These are phyloP conservation scores for Phrynosoma platyrhinos DNA, from an alignment of 2,113 vertebrate genomes.

Conservation along the genomic window DNA sequence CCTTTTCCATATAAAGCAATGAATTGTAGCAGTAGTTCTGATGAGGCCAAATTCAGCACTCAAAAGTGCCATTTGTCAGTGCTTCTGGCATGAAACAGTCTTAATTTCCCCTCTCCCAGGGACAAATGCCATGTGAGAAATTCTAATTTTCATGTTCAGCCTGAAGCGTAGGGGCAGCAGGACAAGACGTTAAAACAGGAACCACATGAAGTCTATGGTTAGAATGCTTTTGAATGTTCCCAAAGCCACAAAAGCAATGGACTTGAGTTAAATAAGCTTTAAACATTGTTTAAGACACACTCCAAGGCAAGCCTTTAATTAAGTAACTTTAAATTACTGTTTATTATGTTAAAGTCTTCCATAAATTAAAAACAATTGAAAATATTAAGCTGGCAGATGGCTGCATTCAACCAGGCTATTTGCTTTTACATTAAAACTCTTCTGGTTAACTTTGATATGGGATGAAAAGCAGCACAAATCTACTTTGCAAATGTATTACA, in stretches of 20 bases:
- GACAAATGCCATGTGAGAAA: background rate
- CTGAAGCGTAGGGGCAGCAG: background rate
- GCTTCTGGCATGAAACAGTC: background rate
- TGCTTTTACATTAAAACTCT: slow-evolving; percentile 7
- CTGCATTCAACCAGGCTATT: slow-evolving; percentile 34
- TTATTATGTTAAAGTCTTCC: slow-evolving; percentile 41
- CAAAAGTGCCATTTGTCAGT: background rate
- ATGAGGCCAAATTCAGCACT: background rate
- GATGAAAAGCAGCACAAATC: slow-evolving; percentile 39
- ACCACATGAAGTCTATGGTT: background rate
- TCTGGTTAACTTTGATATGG: slow-evolving; percentile 3
- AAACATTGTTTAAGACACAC: background rate
- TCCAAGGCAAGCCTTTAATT: slow-evolving; percentile 22
- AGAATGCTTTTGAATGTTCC: background rate
- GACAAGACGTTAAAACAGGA: background rate
- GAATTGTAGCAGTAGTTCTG: background rate
- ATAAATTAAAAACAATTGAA: slow-evolving; percentile 47
- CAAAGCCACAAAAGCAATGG: background rate
- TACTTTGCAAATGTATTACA: slow-evolving; percentile 1
- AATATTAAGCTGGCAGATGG: background rate
- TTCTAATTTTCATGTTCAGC: background rate
- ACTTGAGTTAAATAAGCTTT: slow-evolving; percentile 8
- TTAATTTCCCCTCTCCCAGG: background rate
- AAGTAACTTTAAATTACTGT: slow-evolving; percentile 38
- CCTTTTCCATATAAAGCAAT: background rate